Percentiles rank a stretch among this genome's conserved stretches.
phyloP scores from a whole-genome alignment of 2,888 invertebrate species.

The Cosmia trapezina region DNA sequence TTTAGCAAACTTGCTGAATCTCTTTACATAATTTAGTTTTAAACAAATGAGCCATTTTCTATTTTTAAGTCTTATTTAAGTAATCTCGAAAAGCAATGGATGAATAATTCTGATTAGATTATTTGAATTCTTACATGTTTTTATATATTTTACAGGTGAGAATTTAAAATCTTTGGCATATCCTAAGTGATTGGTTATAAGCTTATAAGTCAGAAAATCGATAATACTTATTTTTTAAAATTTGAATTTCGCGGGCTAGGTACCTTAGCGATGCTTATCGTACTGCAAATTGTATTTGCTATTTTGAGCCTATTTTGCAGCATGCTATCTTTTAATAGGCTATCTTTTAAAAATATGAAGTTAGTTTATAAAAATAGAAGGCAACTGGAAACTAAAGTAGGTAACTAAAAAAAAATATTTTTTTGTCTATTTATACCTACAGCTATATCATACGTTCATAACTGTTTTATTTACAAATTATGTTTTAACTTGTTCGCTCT shows the following conservation, averaged over 20 bases:
- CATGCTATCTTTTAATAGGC: not conserved
- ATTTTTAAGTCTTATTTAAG: constrained; percentile 39
- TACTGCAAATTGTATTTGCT: not conserved
- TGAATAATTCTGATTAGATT: constrained; percentile 22
- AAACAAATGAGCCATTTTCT: constrained; percentile 42
- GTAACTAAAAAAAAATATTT: not conserved
- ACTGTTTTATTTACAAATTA: constrained; percentile 26
- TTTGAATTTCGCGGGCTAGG: no score
- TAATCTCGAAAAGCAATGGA: constrained; percentile 36
- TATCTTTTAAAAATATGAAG: not conserved
- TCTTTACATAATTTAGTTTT: constrained; percentile 22
- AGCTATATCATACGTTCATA: not conserved
- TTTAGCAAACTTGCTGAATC: constrained; percentile 17
- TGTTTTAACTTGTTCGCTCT: not conserved
- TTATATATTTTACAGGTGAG: not conserved
- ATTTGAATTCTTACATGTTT: not conserved
- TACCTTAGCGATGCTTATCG: not conserved
- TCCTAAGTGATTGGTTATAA: not conserved
- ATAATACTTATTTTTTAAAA: no score
- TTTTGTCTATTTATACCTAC: not conserved
- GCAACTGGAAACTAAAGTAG: not conserved
- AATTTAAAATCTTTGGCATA: not conserved
- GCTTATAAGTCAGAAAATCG: not conserved
- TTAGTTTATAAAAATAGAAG: not conserved
- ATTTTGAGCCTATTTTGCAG: constrained; percentile 18